Percentiles rank a stretch among this genome's conserved stretches.
Conservation (phyloP, 2,888 invertebrate genomes). For the Quadriops clusia region DNA sequence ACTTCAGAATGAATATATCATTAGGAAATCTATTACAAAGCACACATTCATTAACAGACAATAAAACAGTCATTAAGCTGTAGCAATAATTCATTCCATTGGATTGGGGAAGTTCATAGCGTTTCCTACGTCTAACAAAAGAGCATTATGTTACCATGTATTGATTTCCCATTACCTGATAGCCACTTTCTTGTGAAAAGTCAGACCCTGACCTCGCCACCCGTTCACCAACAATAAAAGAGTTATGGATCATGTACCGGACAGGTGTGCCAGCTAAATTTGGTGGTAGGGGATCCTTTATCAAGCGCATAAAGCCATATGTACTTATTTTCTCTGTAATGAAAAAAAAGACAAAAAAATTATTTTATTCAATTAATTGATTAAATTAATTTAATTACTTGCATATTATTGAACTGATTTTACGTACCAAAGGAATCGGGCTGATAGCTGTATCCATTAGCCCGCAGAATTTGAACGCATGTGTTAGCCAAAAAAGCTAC, state of each 20-base stretch:
- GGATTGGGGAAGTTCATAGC: too few relatives aligned
- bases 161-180: conserved; percentile 42
- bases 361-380: neutral
- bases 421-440: conserved; percentile 78
- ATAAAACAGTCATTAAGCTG: too few relatives aligned
- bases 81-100: too few relatives aligned
- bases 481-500: conserved; percentile 73
- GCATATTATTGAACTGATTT: neutral
- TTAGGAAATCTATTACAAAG: too few relatives aligned
- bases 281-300: conserved; percentile 49
- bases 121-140: too few relatives aligned
- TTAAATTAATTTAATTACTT: neutral
- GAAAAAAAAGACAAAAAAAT: conserved; percentile 4
- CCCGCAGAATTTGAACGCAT: conserved; percentile 65
- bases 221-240: conserved; percentile 58
- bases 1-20: too few relatives aligned
- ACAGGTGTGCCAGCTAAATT: conserved; percentile 49
- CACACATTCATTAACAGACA: too few relatives aligned
- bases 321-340: conserved; percentile 56
- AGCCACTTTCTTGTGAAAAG: conserved; percentile 54
- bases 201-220: conserved; percentile 47
- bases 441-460: conserved; percentile 60
- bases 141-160: too few relatives aligned
- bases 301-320: conserved; percentile 57
- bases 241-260: conserved; percentile 58